Base-by-base conservation (phyloP, 2,113 vertebrate genomes). In the Hystrix cristata region DNA sequence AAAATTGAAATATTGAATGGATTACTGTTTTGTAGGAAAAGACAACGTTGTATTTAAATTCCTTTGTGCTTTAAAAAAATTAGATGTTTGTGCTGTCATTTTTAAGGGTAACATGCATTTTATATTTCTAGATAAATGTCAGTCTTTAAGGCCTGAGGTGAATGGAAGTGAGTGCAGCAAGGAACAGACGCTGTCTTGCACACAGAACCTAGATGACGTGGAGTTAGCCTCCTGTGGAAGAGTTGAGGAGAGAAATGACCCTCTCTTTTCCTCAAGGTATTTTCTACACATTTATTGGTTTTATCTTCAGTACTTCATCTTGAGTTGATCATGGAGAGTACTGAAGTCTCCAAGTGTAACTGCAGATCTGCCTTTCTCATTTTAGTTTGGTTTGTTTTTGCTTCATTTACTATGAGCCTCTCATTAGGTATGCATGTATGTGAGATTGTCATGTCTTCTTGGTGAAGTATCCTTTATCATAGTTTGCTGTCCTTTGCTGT, bases 241-340 rank as follows among this genome's bases (percentile, higher is more conserved):
- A 29, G 18, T 3, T 19, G 95, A 97, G 92, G 59, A 71, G 90
- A 96, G 91, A 94, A 60, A 8, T n/a, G 91, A 85, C 51, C 43
- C 65, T 51, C 7, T 83, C n/a, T 38, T 3, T 94, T 92, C 93
- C 60, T 48, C 60, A 96, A 98, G 98, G 98, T 99, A 98, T 97
- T 90, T 71, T 90, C 90, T 97, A 1, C 25, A 15, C 81, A 8
- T 93, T 87, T 91, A 23, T 51, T 93, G 29, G 27, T 53, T 94
- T 96, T 87, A 34, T 76, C n/a, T 89, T 12, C 6, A 76, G 23
- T 48, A 76, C 23, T 76, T 46, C 21, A 31, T 97, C 51, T 93
- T 79, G 29, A 94, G 0, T 85, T 43, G 78, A 60, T 87, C 94
- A 69, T 64, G 43, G 11, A 65, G n/a, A 62, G 62, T 69, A 69